Percentiles rank a stretch among this genome's conserved stretches.
Conservation (phyloP, 2,888 invertebrate genomes). For the Drosophila mimica region DNA sequence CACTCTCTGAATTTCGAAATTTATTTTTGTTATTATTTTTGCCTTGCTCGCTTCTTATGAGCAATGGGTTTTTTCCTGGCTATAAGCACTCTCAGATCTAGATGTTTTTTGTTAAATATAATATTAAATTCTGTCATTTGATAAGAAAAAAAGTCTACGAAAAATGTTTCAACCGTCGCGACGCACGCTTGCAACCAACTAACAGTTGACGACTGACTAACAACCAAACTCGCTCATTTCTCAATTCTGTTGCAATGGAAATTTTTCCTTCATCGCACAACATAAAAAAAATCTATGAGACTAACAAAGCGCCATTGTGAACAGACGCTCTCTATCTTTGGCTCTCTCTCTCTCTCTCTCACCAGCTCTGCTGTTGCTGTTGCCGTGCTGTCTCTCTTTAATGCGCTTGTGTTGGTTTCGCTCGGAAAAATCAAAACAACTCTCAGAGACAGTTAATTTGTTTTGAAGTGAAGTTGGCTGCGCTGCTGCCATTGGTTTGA, state of each 20-base stretch:
- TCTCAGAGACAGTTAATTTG: slow-evolving; percentile 31
- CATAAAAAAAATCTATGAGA: slow-evolving; percentile 27
- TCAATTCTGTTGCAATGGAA: slow-evolving; percentile 56
- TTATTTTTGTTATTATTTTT: slow-evolving; percentile 22
- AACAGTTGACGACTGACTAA: slow-evolving; percentile 36
- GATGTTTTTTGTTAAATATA: neutral
- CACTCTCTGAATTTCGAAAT: slow-evolving; percentile 12
- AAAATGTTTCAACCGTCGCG: slow-evolving; percentile 23
- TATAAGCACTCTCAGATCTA: neutral
- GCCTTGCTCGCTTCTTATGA: slow-evolving; percentile 9
- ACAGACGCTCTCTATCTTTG: slow-evolving; percentile 8
- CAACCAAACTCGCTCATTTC: slow-evolving; percentile 20
- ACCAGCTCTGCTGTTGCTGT: neutral
- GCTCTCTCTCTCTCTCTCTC: slow-evolving; percentile 2
- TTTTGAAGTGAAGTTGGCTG: slow-evolving; percentile 71
- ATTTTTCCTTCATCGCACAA: slow-evolving; percentile 45
- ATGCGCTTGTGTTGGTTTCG: neutral
- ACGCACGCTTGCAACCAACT: slow-evolving; percentile 30
- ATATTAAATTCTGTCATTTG: slow-evolving; percentile 1
- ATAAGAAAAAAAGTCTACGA: slow-evolving; percentile 12
- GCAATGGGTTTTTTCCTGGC: neutral
- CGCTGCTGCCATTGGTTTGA: slow-evolving; percentile 28
- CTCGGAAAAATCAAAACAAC: slow-evolving; percentile 44
- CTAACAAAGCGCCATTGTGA: slow-evolving; percentile 30
- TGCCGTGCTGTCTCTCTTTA: slow-evolving; percentile 9